Base-by-base conservation (phyloP, 64 coral and sea anemone species). In the Pachyseris speciosa region DNA sequence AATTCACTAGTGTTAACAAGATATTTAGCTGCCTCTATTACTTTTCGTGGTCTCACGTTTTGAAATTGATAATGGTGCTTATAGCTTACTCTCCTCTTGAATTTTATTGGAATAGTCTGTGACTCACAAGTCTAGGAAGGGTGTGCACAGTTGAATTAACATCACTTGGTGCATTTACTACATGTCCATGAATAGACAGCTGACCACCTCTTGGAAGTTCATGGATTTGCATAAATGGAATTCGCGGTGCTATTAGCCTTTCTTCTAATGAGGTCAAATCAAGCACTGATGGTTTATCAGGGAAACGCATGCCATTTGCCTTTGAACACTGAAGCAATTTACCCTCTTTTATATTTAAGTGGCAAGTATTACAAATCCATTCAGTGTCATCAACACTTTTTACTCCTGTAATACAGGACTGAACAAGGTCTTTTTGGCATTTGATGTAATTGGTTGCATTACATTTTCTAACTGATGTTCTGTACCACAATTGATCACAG, bases 401-500 rank as follows among this genome's bases (percentile, higher is more conserved):
- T 33, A 92, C 33, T 28, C 89, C 89, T 34, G 79, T 84, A 74
- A 92, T 84, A 60, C 89, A 92, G 19, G 20, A 19, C 12, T 75
- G 15, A 42, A 84, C 66, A 92, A 92, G 73, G 6, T 72, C 30
- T 92, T 84, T 13, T 44, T n/a, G 30, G 26, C 89, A 92, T 61
- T 45, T 83, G 26, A 17, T 33, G 57, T 91, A 91, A 39, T 29
- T 69, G 13, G 26, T 67, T 58, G 58, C 24, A 67, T 93, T 86
- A 40, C 84, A 93, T 72, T 87, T 93, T 51, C 3, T 72, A 41
- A 94, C 84, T 30, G 92, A 94, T 63, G 92, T 74, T 83, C 49
- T 88, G 67, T 87, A 94, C 92, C 92, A 94, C 64, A 94, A 65
- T 66, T 94, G 92, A 67, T 88, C 84, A 88, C 92, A 88, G 64